Evolutionary conservation across 2,888 invertebrate species (phyloP), one percentile per base, ranked within the genome.

Genomic region (Aelia acuminata): DNA sequence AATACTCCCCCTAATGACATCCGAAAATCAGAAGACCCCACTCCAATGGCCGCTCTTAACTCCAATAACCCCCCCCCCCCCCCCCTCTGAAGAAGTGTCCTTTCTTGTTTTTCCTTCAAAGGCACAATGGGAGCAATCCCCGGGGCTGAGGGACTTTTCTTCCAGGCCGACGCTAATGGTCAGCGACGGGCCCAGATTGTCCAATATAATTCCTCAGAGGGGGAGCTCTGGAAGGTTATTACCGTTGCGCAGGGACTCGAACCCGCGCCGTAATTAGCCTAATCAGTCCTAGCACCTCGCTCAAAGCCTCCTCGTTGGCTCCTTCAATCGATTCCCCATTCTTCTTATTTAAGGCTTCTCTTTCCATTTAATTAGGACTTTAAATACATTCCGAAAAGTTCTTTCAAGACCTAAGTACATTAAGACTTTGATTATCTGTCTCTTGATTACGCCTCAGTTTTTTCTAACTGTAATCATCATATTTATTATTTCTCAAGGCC

Each of bases 81-180:
- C 57, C 18, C 35, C 31, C 20, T 70, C 7, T 70, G 63, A 70
- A 70, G 63, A 70, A 70, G 18, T 35, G 63, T 70, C 63, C 63
- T 70, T 70, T 70, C 63, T 70, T 70, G 63, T 70, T 70, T 70
- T 70, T 70, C 63, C 63, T n/a, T 70, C 63, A 70, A 70, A 70
- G 31, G 63, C 63, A 70, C 63, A 70, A 70, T 70, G 63, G 35
- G 63, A 70, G 63, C 63, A 70, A 70, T 70, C 35, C 63, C 63
- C 63, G n/a, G n/a, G n/a, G 63, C 63, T 70, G 35, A 70, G 63
- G 63, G 63, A 35, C 63, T 70, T 70, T 70, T 70, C 63, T 70
- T 70, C 35, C 31, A 70, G 63, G n/a, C 0, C 15, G 63, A 70
- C 63, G 26, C 63, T 70, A 70, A 70, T 70, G 63, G 63, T 70